Evolutionary conservation across 30 jellyfish, hydroid and myxozoan genomes (phyloP).

Genomic region (Sanderia malayensis): DNA sequence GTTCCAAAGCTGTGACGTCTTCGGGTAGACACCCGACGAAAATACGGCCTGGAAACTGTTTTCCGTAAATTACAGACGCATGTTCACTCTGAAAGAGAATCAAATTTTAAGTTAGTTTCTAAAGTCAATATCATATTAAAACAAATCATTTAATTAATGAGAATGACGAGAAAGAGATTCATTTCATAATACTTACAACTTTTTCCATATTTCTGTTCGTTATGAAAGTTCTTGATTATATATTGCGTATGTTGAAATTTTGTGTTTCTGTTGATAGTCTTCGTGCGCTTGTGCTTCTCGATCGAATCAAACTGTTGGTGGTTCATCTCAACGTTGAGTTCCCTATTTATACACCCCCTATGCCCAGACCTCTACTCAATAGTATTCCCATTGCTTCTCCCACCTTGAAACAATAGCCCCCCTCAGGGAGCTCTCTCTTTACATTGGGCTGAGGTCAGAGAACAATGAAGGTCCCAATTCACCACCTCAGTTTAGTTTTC

Average conservation of each 20-base stretch:
- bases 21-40: constrained; percentile 78
- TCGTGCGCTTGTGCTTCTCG: no score
- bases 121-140: no score
- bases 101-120: no score
- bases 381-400: not conserved
- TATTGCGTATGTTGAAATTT: no score
- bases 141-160: no score
- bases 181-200: not conserved
- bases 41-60: constrained; percentile 48
- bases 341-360: not conserved
- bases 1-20: constrained; percentile 47
- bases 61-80: constrained; percentile 64
- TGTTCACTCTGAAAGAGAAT: constrained; percentile 72
- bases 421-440: not conserved
- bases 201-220: not conserved
- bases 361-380: constrained; percentile 3
- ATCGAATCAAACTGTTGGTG: no score
- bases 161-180: no score
- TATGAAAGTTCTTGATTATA: no score
- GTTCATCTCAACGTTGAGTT: no score
- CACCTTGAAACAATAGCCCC: constrained; percentile 1
- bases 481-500: not conserved
- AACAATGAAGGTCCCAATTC: not conserved
- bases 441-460: not conserved
- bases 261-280: no score